These are phyloP conservation scores for Cylloceria caligata DNA, from an alignment of 2,888 invertebrate species.

Conservation along the genomic window DNA sequence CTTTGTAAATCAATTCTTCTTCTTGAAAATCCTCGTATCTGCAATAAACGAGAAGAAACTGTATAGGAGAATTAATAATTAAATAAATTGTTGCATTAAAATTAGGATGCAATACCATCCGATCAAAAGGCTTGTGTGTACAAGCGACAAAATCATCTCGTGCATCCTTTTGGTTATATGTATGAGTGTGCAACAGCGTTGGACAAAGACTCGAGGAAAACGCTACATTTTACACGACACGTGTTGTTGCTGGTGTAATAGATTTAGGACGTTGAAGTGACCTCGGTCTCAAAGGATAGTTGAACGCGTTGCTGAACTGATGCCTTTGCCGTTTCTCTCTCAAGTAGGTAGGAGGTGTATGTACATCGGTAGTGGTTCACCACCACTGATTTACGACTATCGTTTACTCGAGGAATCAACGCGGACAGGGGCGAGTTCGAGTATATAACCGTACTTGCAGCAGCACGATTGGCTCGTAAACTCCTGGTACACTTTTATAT, in stretches of 20 bases:
- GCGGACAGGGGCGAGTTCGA: slow-evolving; percentile 8
- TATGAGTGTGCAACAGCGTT: background rate
- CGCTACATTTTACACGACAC: slow-evolving; percentile 21
- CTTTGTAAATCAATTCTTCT: too few relatives aligned
- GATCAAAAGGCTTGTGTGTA: slow-evolving; percentile 24
- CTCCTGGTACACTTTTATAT: slow-evolving; percentile 22
- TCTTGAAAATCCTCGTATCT: background rate
- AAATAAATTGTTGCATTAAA: background rate
- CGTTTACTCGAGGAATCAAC: slow-evolving; percentile 56
- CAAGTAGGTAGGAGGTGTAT: slow-evolving; percentile 14
- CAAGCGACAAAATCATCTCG: background rate
- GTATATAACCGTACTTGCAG: background rate
- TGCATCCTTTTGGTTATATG: background rate
- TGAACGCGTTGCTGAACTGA: slow-evolving; percentile 31
- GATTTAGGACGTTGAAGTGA: slow-evolving; percentile 60
- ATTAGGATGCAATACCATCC: background rate
- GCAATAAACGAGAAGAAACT: slow-evolving; percentile 22
- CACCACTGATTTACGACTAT: slow-evolving; percentile 60
- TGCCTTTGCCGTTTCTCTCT: slow-evolving; percentile 35
- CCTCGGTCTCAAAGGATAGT: slow-evolving; percentile 55
- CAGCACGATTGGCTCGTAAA: slow-evolving; percentile 42
- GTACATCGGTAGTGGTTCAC: slow-evolving; percentile 10
- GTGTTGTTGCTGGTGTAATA: slow-evolving; percentile 39
- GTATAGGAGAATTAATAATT: too few relatives aligned
- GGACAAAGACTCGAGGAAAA: background rate